Percentiles rank a stretch among this genome's conserved stretches.
phyloP scores from a whole-genome alignment of 2,888 invertebrate genomes.

The Elmis aenea region DNA sequence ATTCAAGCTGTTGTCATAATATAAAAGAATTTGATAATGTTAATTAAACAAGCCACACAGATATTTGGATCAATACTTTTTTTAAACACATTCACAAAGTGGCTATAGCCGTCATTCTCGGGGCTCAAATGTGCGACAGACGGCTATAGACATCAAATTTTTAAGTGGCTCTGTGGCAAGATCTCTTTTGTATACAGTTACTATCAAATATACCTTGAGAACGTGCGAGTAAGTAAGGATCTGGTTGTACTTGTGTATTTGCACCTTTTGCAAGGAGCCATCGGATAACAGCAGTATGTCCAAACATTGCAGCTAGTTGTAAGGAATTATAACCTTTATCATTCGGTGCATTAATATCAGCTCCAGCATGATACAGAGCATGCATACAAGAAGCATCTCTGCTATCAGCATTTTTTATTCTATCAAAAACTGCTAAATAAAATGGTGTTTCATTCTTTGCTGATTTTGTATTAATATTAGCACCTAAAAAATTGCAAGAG shows the following conservation, averaged over 20 bases:
- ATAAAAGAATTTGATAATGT: too few relatives aligned
- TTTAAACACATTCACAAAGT: too few relatives aligned
- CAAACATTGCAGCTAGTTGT: conserved; percentile 38
- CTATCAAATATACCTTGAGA: conserved; percentile 12
- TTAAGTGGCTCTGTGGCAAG: too few relatives aligned
- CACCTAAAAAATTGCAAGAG: conserved; percentile 32
- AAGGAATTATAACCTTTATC: conserved; percentile 32
- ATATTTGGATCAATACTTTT: too few relatives aligned
- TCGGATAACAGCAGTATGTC: conserved; percentile 33
- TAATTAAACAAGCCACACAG: too few relatives aligned
- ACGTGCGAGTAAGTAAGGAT: conserved; percentile 32
- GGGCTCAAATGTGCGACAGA: too few relatives aligned
- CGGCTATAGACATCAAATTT: too few relatives aligned
- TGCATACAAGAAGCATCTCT: conserved; percentile 36
- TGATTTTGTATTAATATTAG: conserved; percentile 31
- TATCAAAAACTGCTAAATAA: conserved; percentile 34
- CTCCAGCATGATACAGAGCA: conserved; percentile 37
- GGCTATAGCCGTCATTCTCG: too few relatives aligned
- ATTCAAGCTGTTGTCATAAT: too few relatives aligned
- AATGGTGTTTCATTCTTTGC: conserved; percentile 33
- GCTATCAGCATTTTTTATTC: conserved; percentile 28
- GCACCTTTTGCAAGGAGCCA: conserved; percentile 37
- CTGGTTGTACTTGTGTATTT: conserved; percentile 18
- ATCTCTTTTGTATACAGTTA: too few relatives aligned
- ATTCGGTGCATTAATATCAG: conserved; percentile 35